Percentiles rank a stretch among this genome's conserved stretches.
phyloP scores from a whole-genome alignment of 1,140 invertebrate genomes.

The Subanguina moxae region DNA sequence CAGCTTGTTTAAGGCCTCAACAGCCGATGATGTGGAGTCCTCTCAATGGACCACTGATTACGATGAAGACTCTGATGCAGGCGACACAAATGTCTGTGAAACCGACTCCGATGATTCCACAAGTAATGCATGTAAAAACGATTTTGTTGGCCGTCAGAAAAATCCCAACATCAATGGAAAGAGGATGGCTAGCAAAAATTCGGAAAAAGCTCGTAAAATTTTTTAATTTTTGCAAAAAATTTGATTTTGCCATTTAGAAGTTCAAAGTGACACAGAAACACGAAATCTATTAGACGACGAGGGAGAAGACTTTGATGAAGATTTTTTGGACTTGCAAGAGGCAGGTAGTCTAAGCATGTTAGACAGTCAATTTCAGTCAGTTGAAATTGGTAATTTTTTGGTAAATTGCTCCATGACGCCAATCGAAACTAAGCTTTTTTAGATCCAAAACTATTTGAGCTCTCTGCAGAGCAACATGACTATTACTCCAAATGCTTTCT shows the following conservation, averaged over 20 bases:
- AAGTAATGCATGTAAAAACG: background rate
- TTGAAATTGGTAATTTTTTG: conserved; percentile 1
- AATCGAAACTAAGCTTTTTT: background rate
- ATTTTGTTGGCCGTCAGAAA: background rate
- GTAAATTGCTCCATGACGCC: background rate
- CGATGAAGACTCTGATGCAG: conserved; percentile 36
- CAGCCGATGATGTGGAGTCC: conserved; percentile 35
- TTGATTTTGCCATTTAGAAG: conserved; percentile 25
- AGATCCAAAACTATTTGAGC: conserved; percentile 40
- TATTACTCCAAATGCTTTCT: conserved; percentile 46
- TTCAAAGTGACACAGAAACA: conserved; percentile 44
- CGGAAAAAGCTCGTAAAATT: conserved; percentile 11
- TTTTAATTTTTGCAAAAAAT: conserved; percentile 5
- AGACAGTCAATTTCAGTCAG: background rate
- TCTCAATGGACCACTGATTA: conserved; percentile 37
- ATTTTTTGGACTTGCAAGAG: conserved; percentile 28
- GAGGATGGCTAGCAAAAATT: conserved; percentile 6
- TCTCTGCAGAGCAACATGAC: conserved; percentile 40
- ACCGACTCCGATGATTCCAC: background rate
- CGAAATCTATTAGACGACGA: conserved; percentile 41
- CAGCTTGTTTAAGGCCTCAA: conserved; percentile 36
- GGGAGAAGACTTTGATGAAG: conserved; percentile 38
- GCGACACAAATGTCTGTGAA: conserved; percentile 21
- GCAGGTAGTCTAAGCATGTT: conserved; percentile 3
- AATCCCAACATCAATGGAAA: conserved; percentile 8